Base-by-base conservation (phyloP, 1,140 invertebrate genomes). In the Calliopsis andreniformis region DNA sequence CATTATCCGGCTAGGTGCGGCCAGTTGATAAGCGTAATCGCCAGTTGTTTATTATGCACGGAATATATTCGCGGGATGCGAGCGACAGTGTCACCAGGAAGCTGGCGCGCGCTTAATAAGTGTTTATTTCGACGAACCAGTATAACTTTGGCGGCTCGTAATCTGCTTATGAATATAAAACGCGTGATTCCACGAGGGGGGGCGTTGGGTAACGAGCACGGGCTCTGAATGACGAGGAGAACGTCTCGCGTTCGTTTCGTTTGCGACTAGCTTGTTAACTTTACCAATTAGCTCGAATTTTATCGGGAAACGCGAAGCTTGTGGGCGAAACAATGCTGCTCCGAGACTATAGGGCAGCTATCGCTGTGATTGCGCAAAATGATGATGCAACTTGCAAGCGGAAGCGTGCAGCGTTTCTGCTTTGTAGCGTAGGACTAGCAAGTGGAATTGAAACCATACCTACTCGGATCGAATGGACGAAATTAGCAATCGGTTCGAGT, bases 21-120 rank as follows among this genome's bases (percentile, higher is more conserved):
- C 39, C 45, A 49, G 66, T 45, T 43, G 78, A 82, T 82, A 82
- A 82, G 72, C 78, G 42, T 73, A 73, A 73, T 73, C 58, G 72
- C 35, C 45, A 61, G 79, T 61, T 82, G 63, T 82, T 82, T 76
- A 62, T 73, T 73, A 66, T 73, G 61, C 71, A 42, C 49, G 3
- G 62, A 56, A 56, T 66, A 66, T 43, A 30, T 23, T 14, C 62
- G 14, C 14, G 39, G 35, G 16, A 23, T 3, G 53, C n/a, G n/a
- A n/a, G 58, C 43, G 1, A 10, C 3, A 47, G 14, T 6, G 43
- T 32, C 28, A 3, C 16, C 8, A 5, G 23, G 35, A n/a, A 59
- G 14, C 30, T 18, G n/a, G n/a, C n/a, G 14, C 4, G 1, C 28
- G 0, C 16, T 12, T 32, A 73, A 71, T 61, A 70, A 70, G 39